Base-by-base conservation (phyloP, 2,797 vertebrate genomes). In the Atherinosoma microstoma region DNA sequence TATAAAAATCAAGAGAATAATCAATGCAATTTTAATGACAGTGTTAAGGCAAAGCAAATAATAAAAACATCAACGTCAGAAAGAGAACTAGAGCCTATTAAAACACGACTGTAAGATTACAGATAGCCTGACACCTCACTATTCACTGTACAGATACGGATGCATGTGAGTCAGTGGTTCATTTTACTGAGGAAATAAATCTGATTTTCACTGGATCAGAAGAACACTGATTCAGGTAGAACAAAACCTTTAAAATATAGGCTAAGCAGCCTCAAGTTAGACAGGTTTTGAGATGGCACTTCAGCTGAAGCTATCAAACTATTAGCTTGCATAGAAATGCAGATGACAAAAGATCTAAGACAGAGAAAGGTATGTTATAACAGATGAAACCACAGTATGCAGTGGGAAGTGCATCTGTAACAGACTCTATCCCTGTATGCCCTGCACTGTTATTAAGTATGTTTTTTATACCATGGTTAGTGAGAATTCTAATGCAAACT, bases 101-200 rank as follows among this genome's bases (percentile, higher is more conserved):
- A 20, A 59, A 32, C 1, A 18, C 53, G 42, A 1, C 6, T 49
- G 56, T 27, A 35, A 70, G 64, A 24, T 24, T 16, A 45, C 45
- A 63, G 49, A 64, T 36, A 27, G 30, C 57, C 35, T 35, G 22
- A 1, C 4, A 32, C 69, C 27, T 64, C 30, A 24, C 35, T 20
- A n/a, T 47, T 74, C 51, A 40, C 22, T 60, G 24, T 27, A 54
- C 13, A 16, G 32, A 64, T 8, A n/a, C 66, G 18, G 64, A 67
- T 40, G 29, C 18, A 22, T 51, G 58, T 20, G n/a, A 58, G 47
- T 67, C 11, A 1, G 32, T 12, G 15, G 49, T 36, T 20, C 59
- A 66, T 32, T 62, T 66, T 35, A 56, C 38, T 77, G 32, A 62
- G 67, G 64, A 57, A 15, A 29, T 68, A n/a, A 42, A 58, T 40